Percentiles rank a stretch among this genome's conserved stretches.
Evolutionary conservation across 1,140 invertebrate genomes (phyloP).

Genomic region (Drosophila teissieri): DNA sequence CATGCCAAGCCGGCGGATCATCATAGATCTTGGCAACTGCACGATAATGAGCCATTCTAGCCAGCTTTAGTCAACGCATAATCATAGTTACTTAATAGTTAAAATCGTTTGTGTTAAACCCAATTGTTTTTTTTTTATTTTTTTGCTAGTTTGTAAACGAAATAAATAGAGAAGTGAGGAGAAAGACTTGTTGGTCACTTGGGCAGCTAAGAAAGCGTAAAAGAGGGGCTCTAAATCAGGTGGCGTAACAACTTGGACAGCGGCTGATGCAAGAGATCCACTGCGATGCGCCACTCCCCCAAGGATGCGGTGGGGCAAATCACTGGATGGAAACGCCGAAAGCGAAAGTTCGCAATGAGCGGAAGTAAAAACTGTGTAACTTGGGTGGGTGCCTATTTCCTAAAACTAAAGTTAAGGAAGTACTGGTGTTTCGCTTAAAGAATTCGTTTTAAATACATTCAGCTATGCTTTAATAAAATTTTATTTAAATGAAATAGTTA

Average conservation of each 20-base stretch:
- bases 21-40: slow-evolving; percentile 32
- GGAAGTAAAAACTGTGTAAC: slow-evolving; percentile 9
- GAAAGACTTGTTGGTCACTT: slow-evolving; percentile 43
- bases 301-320: slow-evolving; percentile 25
- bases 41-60: slow-evolving; percentile 32
- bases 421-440: too few relatives aligned
- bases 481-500: too few relatives aligned
- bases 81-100: neutral
- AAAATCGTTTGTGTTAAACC: slow-evolving; percentile 20
- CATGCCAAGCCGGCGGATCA: slow-evolving; percentile 32
- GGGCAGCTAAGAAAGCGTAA: slow-evolving; percentile 66
- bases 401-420: neutral
- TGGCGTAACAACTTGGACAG: slow-evolving; percentile 32
- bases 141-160: slow-evolving; percentile 34
- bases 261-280: slow-evolving; percentile 46
- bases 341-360: slow-evolving; percentile 12
- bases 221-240: slow-evolving; percentile 31
- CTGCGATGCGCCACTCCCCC: slow-evolving; percentile 3
- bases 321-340: slow-evolving; percentile 2
- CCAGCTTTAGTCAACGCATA: slow-evolving; percentile 1
- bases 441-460: neutral
- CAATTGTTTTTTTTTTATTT: slow-evolving; percentile 30
- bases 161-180: slow-evolving; percentile 27
- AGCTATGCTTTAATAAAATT: too few relatives aligned
- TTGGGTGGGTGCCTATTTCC: neutral